These are phyloP conservation scores for Athene noctua DNA, from an alignment of 2,113 vertebrate genomes.

Conservation along the genomic window DNA sequence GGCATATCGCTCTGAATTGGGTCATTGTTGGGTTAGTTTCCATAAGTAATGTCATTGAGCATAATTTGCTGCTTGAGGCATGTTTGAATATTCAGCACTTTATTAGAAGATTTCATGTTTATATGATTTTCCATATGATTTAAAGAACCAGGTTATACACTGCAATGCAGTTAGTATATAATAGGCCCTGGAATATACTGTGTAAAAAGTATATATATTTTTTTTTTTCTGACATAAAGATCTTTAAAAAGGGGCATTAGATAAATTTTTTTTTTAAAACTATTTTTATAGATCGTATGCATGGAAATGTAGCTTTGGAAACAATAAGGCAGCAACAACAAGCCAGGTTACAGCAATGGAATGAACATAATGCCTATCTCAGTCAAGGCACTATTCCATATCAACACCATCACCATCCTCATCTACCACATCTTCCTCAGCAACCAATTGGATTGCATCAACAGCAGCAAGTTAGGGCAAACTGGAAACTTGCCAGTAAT, in stretches of 20 bases:
- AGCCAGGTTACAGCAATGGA: constrained; percentile 91
- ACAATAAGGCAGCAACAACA: constrained; percentile 88
- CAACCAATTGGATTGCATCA: constrained; percentile 86
- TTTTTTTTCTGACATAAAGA: constrained; percentile 27
- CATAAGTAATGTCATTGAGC: constrained; percentile 46
- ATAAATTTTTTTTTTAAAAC: constrained; percentile 22
- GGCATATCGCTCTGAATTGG: constrained; percentile 30
- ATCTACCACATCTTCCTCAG: constrained; percentile 89
- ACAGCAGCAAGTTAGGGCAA: constrained; percentile 86
- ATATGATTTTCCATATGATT: constrained; percentile 57
- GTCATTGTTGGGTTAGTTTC: constrained; percentile 51
- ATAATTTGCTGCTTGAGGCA: constrained; percentile 33
- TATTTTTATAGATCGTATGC: constrained; percentile 80
- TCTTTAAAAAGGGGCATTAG: constrained; percentile 35
- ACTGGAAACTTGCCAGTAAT: constrained; percentile 87
- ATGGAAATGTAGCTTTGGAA: constrained; percentile 86
- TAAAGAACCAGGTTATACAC: constrained; percentile 28
- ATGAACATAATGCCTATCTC: constrained; percentile 87
- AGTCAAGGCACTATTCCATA: constrained; percentile 84
- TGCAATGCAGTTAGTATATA: constrained; percentile 57
- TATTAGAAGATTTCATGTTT: constrained; percentile 65
- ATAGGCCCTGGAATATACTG: constrained; percentile 53
- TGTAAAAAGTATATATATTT: constrained; percentile 31
- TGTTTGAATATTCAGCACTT: constrained; percentile 52
- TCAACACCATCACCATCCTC: constrained; percentile 84